These are phyloP conservation scores for Trididemnum nubilum DNA, from an alignment of 23 tunicate genomes.

Conservation along the genomic window DNA sequence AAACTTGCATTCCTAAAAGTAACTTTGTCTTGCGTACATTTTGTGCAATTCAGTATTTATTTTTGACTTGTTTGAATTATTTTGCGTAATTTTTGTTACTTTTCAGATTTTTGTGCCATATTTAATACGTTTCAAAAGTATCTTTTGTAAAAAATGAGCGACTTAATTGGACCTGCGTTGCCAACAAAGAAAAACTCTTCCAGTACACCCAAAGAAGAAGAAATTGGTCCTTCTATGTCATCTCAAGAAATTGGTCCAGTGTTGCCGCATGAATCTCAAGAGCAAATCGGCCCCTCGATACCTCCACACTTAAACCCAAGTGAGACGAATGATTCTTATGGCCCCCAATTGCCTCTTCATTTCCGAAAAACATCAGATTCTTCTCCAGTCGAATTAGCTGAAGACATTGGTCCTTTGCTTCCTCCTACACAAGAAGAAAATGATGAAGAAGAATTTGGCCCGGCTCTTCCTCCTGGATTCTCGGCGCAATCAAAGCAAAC, in stretches of 20 bases:
- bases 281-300: not conserved
- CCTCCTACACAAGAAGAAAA: slow-evolving; percentile 39
- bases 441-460: slow-evolving; percentile 46
- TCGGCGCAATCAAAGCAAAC: not conserved
- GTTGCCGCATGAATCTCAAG: slow-evolving; percentile 4
- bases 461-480: slow-evolving; percentile 45
- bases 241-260: not conserved
- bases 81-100: not conserved
- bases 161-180: slow-evolving; percentile 58
- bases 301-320: not conserved
- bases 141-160: not conserved
- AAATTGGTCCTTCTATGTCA: too few species aligned
- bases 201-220: not conserved
- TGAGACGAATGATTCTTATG: not conserved
- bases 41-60: too few species aligned
- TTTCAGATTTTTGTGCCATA: not conserved
- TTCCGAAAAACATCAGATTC: too few species aligned
- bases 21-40: too few species aligned
- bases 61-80: too few species aligned
- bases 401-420: slow-evolving; percentile 22
- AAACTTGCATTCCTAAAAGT: too few species aligned
- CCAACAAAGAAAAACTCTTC: not conserved
- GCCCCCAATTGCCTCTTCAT: not conserved
- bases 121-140: too few species aligned
- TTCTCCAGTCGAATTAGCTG: not conserved